Base-by-base conservation (phyloP, 53 echinoderm and acorn worm genomes). In the Temnopleurus reevesii region DNA sequence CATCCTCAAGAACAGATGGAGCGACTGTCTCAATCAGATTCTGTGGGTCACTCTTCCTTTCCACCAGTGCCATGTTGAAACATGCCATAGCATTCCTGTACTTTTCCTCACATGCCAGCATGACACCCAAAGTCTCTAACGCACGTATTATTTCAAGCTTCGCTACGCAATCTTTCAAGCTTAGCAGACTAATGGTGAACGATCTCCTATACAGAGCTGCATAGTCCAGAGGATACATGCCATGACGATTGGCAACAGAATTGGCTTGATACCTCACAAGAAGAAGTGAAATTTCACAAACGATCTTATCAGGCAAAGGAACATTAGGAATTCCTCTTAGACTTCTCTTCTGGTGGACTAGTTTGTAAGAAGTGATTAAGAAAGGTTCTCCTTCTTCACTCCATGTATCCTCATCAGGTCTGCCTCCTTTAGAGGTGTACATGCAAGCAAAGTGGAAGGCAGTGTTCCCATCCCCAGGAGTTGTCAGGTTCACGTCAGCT, bases 361-460 rank as follows among this genome's bases (percentile, higher is more conserved):
- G n/a, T n/a, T n/a, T n/a, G n/a, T n/a, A n/a, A n/a, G n/a, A n/a
- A n/a, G n/a, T 8, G 53, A 51, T 51, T 15, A 10, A 15, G 53
- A 51, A 10, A 45, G 46, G n/a, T 2, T 77, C 36, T 71, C 18
- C 21, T 45, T 77, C 46, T 45, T 21, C 45, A 23, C 12, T 77
- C 44, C 24, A 23, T 21, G 77, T 10, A 15, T 51, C 77, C 15
- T 19, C n/a, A 17, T 71, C 76, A 19, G 8, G 4, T 45, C 44
- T 24, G 25, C 17, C 26, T 15, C 8, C 45, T 4, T 21, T 46
- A 2, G 44, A 17, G 2, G 8, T 77, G 44, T 44, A 43, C 77
- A 45, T 77, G 45, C 44, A 43, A 45, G 77, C 44, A 77, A 77
- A 77, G 77, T 77, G 77, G 24, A 77, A 46, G 2, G 77, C 77